phyloP scores from a whole-genome alignment of 2,797 vertebrate genomes.

The Coracias cyanogaster region DNA sequence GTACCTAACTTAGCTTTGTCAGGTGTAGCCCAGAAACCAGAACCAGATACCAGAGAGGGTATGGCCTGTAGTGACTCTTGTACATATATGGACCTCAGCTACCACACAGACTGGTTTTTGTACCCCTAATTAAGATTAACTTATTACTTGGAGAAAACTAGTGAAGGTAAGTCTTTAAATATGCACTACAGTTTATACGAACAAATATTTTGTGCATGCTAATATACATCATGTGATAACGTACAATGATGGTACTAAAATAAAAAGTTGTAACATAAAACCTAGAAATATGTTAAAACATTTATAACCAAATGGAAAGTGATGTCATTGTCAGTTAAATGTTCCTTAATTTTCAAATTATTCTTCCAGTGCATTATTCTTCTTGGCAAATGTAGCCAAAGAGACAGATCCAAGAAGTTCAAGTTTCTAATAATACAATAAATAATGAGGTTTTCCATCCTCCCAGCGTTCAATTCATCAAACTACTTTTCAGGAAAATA shows the following conservation, averaged over 20 bases:
- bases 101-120: no score
- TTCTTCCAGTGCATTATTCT: not conserved
- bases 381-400: not conserved
- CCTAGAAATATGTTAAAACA: not conserved
- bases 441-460: not conserved
- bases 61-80: not conserved
- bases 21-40: not conserved
- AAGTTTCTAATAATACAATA: conserved; percentile 3
- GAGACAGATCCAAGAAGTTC: conserved; percentile 1
- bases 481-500: not conserved
- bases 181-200: not conserved
- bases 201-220: not conserved
- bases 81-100: not conserved
- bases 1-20: not conserved
- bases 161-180: not conserved
- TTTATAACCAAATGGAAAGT: not conserved
- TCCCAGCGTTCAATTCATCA: not conserved
- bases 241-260: not conserved
- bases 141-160: not conserved
- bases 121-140: no score
- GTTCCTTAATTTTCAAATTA: conserved; percentile 37
- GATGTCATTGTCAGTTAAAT: not conserved
- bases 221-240: not conserved
- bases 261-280: not conserved
- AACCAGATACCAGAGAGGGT: rapidly evolving